Evolutionary conservation across 2,888 invertebrate genomes (phyloP), one percentile per base, ranked within the genome.

Genomic region (Epiblema foenella): DNA sequence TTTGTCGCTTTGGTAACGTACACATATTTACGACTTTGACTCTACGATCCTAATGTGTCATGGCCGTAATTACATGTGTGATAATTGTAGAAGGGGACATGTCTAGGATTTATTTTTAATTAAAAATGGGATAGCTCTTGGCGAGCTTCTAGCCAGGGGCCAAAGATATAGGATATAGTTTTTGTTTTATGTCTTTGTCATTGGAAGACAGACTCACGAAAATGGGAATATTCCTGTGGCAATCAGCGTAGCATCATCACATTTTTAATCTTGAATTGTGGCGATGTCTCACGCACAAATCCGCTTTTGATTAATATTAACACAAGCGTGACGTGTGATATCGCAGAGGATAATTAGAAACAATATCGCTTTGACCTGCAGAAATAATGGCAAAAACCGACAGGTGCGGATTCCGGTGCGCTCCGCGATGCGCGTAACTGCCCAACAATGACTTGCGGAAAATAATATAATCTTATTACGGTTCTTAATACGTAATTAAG

Each of bases 321-420:
- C 8, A 49, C 8, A 17, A 49, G 17, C 8, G 18, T 10, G 18
- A 58, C 58, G 10, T 11, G 12, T 39, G 58, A 59, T 7, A 15
- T 17, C 11, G 12, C 20, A 15, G 39, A 39, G 4, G 58, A 11
- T 37, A 33, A 12, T 20, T 52, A 18, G 2, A 52, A 24, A 24
- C 1, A 24, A 24, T 49, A 9, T 60, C 9, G n/a, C 17, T 46
- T 60, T 70, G 60, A 20, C 33, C 54, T 46, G 12, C 42, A 11
- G 65, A 11, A 46, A 60, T 49, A 33, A 24, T 42, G 24, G 58
- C 59, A 59, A 66, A 70, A 59, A 81, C 77, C 81, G 88, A 83
- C 89, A 89, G 89, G 87, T 89, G 87, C 81, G 78, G 78, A 80
- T 75, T 75, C 80, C 81, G 79, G 75, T 77, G 83, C 79, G 78